phyloP scores from a whole-genome alignment of 2,888 invertebrate genomes.

The Disparrhopalites patrizii region DNA sequence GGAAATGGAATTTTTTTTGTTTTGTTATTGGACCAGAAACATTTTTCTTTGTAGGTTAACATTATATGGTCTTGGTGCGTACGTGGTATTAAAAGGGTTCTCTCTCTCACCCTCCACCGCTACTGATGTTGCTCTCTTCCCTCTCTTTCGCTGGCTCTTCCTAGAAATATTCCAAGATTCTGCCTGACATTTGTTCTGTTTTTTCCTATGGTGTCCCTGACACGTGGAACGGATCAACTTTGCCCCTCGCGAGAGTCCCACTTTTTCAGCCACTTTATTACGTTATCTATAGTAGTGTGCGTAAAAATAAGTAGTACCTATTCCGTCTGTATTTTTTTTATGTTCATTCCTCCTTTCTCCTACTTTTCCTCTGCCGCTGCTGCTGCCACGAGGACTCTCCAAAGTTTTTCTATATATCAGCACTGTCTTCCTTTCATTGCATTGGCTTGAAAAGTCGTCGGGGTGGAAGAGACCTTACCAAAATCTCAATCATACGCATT shows the following conservation, averaged over 20 bases:
- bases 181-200: slow-evolving; percentile 10
- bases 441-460: too few species aligned
- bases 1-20: slow-evolving; percentile 5
- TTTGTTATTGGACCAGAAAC: not conserved
- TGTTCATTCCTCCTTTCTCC: too few species aligned
- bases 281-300: slow-evolving; percentile 2
- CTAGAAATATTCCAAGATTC: slow-evolving; percentile 16
- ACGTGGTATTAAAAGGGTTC: not conserved
- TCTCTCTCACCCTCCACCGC: too few species aligned
- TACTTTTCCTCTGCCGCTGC: too few species aligned
- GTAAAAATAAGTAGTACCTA: slow-evolving; percentile 6
- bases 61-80: not conserved
- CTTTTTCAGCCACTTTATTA: slow-evolving; percentile 17
- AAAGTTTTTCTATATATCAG: too few species aligned
- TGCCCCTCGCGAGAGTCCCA: slow-evolving; percentile 34
- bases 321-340: not conserved
- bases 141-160: too few species aligned
- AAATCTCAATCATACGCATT: too few species aligned
- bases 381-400: too few species aligned
- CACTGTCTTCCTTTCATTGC: too few species aligned
- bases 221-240: slow-evolving; percentile 38
- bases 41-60: slow-evolving; percentile 8
- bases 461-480: too few species aligned
- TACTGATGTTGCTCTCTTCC: too few species aligned
- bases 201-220: slow-evolving; percentile 31